Percentiles rank a stretch among this genome's conserved stretches.
These are phyloP conservation scores for Mycetomoellerius zeteki DNA, from an alignment of 1,140 invertebrate genomes.

Conservation along the genomic window DNA sequence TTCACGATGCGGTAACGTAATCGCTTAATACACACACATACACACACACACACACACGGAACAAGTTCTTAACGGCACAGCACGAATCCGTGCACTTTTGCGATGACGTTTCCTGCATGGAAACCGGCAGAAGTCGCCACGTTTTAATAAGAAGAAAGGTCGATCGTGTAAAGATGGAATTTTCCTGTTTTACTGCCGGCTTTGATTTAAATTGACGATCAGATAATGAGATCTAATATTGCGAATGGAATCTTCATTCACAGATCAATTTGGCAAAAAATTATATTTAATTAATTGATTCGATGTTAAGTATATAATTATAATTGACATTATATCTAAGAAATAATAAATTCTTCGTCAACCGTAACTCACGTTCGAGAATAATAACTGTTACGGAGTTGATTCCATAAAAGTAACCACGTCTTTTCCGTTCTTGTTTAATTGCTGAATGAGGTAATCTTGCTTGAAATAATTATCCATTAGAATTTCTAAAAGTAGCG, in stretches of 20 bases:
- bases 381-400: conserved; percentile 11
- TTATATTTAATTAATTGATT: conserved; percentile 14
- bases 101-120: conserved; percentile 20
- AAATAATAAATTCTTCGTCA: conserved; percentile 5
- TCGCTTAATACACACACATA: conserved; percentile 38
- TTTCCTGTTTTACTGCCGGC: neutral
- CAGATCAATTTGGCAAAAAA: neutral
- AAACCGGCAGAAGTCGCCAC: conserved; percentile 30
- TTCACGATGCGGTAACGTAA: conserved; percentile 41
- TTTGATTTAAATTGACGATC: neutral
- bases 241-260: neutral
- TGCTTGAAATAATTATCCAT: conserved; percentile 43
- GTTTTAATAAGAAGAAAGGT: conserved; percentile 11
- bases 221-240: conserved; percentile 12
- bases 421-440: conserved; percentile 38
- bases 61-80: conserved; percentile 49
- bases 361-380: neutral
- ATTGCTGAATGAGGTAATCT: conserved; percentile 38
- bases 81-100: conserved; percentile 34
- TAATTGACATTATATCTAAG: conserved; percentile 6
- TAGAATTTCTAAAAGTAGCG: conserved; percentile 33
- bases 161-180: conserved; percentile 18
- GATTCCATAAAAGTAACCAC: conserved; percentile 21
- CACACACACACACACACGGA: neutral
- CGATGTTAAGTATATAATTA: neutral